phyloP scores from a whole-genome alignment of 2,113 vertebrate genomes.

The Oncorhynchus tshawytscha region DNA sequence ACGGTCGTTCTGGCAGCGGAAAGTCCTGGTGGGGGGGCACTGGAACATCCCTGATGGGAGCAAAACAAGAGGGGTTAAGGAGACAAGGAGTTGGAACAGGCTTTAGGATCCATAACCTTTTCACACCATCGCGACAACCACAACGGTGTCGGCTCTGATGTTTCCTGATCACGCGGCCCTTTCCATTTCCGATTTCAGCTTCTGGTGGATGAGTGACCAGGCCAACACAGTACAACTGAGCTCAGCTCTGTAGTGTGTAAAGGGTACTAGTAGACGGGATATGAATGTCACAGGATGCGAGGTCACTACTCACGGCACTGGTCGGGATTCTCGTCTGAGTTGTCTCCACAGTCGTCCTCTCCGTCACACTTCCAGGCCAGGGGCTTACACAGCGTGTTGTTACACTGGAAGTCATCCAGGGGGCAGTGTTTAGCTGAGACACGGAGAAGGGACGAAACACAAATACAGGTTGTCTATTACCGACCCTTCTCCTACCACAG shows the following conservation, averaged over 20 bases:
- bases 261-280: not conserved
- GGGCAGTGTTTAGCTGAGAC: conserved; percentile 83
- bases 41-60: conserved; percentile 80
- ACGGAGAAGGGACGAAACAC: not conserved
- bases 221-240: no score
- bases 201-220: no score
- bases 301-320: conserved; percentile 82
- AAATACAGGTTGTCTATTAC: not conserved
- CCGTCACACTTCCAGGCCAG: conserved; percentile 94
- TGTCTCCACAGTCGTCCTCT: conserved; percentile 95
- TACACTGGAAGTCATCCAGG: conserved; percentile 92
- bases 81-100: not conserved
- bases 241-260: no score
- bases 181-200: no score
- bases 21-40: conserved; percentile 90
- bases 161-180: no score
- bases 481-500: not conserved
- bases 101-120: not conserved
- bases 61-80: not conserved
- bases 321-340: conserved; percentile 91
- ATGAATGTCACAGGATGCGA: not conserved
- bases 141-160: no score
- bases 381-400: conserved; percentile 94
- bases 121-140: no score
- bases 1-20: conserved; percentile 93